Percentiles rank a stretch among this genome's conserved stretches.
Evolutionary conservation across 2,888 invertebrate genomes (phyloP).

Genomic region (Cosmia trapezina): DNA sequence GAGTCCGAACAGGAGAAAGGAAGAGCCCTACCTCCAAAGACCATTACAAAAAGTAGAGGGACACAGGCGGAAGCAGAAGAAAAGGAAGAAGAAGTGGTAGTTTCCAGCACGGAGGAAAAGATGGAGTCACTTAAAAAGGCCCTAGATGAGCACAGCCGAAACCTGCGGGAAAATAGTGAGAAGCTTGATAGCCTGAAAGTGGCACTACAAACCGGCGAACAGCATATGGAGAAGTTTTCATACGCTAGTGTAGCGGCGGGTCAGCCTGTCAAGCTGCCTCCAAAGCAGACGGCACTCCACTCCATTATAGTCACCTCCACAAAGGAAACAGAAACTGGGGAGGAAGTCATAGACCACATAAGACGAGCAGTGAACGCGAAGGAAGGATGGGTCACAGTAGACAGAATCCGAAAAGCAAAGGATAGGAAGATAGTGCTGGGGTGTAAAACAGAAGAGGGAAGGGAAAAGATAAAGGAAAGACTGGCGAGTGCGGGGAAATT

Average conservation of each 20-base stretch:
- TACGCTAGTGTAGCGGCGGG: not conserved
- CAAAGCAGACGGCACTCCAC: not conserved
- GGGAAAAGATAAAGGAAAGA: not conserved
- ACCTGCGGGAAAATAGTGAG: not conserved
- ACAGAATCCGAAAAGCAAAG: not conserved
- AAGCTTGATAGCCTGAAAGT: not conserved
- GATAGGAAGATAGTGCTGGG: not conserved
- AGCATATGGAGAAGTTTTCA: not conserved
- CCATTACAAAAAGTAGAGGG: not conserved
- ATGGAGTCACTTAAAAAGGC: not conserved
- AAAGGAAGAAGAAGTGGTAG: not conserved
- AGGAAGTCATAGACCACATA: not conserved
- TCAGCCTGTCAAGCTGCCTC: not conserved
- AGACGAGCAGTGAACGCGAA: not conserved
- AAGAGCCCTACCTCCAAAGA: not conserved
- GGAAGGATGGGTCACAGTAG: not conserved
- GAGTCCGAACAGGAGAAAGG: not conserved
- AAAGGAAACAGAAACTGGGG: not conserved
- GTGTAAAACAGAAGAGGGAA: not conserved
- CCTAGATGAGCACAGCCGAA: not conserved
- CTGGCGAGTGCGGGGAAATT: no score
- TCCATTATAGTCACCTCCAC: not conserved
- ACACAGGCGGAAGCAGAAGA: not conserved
- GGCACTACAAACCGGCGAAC: not conserved
- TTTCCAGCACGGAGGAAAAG: not conserved